Percentiles rank a stretch among this genome's conserved stretches.
Conservation (phyloP, 2,113 vertebrate species). For the Hiodon tergisus region DNA sequence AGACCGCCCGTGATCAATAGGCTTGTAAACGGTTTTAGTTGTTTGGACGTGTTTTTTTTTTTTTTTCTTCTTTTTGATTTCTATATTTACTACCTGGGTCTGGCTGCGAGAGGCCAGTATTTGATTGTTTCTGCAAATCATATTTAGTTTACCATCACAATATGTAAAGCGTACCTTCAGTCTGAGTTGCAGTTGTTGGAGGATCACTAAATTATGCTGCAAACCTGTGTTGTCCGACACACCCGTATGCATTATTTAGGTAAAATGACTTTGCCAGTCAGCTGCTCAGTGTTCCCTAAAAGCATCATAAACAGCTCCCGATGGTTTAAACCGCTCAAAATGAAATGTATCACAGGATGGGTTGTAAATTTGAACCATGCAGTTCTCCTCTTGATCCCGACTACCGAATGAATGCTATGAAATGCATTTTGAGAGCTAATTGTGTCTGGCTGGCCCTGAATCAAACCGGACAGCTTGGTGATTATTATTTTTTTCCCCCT, state of each 20-base stretch:
- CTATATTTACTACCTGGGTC: no score
- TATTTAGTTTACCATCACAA: no score
- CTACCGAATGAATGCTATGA: slow-evolving; percentile 1
- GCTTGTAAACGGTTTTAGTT: no score
- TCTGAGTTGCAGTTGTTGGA: no score
- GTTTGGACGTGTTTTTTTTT: no score
- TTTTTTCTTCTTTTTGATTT: no score
- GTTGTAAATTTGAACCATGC: slow-evolving; percentile 1
- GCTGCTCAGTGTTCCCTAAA: neutral
- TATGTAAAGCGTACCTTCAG: no score
- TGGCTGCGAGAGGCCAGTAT: no score
- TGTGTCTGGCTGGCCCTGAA: neutral
- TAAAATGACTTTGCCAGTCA: neutral
- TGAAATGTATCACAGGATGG: neutral
- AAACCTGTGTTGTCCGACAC: no score
- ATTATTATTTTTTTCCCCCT: neutral
- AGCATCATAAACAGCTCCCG: neutral
- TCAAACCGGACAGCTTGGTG: slow-evolving; percentile 1
- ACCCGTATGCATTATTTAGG: neutral
- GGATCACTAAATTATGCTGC: no score
- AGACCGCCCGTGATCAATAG: no score
- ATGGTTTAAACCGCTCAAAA: neutral
- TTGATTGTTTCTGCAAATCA: no score
- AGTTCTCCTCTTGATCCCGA: neutral
- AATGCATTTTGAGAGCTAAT: slow-evolving; percentile 17